phyloP scores from a whole-genome alignment of 2,113 vertebrate species.

The Regulus satrapa region DNA sequence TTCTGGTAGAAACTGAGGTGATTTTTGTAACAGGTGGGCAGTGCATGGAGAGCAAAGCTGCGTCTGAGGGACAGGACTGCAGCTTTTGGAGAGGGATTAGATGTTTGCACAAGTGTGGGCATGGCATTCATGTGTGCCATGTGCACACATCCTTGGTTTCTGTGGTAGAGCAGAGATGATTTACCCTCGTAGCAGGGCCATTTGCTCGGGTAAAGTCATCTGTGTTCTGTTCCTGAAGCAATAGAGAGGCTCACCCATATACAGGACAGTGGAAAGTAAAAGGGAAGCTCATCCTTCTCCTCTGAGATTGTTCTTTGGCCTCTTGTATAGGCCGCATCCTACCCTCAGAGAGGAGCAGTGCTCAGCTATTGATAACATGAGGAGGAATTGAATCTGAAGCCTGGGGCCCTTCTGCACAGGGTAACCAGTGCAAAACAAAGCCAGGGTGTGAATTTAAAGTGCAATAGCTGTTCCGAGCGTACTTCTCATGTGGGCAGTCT shows the following conservation, averaged over 20 bases:
- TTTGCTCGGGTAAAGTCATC: neutral
- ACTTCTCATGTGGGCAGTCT: slow-evolving; percentile 52
- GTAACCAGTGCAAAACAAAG: slow-evolving; percentile 6
- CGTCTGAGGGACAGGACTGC: neutral
- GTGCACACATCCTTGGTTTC: neutral
- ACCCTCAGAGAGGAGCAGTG: neutral
- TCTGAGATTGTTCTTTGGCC: neutral
- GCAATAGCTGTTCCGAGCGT: neutral
- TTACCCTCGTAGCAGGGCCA: neutral
- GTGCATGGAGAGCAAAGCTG: neutral
- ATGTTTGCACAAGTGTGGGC: neutral
- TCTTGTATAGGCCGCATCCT: neutral
- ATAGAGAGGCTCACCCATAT: neutral
- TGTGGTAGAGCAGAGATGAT: neutral
- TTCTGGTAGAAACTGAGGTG: neutral
- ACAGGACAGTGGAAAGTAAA: neutral
- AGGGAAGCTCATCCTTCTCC: neutral
- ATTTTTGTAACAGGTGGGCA: neutral
- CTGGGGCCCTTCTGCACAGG: neutral
- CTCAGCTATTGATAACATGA: neutral
- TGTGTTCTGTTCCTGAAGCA: neutral
- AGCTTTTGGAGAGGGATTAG: neutral
- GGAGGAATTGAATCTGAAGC: slow-evolving; percentile 9
- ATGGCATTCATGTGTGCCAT: neutral
- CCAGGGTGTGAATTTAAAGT: slow-evolving; percentile 56